Evolutionary conservation across 2,888 invertebrate genomes (phyloP), one percentile per base, ranked within the genome.

Genomic region (Drosophila trichaetosa): DNA sequence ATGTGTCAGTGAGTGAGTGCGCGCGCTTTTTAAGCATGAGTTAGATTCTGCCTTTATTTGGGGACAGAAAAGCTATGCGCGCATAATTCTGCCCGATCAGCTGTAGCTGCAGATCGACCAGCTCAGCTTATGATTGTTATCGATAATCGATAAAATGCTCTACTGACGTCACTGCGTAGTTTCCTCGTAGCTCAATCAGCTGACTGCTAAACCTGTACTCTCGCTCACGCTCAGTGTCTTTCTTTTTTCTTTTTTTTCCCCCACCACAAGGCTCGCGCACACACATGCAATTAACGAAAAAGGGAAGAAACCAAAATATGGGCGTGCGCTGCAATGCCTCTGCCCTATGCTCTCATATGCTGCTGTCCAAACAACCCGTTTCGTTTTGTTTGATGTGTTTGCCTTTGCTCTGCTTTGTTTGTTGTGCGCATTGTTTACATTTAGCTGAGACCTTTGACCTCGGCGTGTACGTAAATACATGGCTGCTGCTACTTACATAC

Each of bases 391-490:
- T 46, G 29, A 21, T 18, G 34, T 24, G 53, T 24, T 53, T 34
- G 53, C 24, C 24, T 53, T 34, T 53, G 24, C 53, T 34, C 18
- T 11, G 54, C 34, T 16, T 29, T 58, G 69, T 54, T 68, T 73
- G 68, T 68, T 76, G 68, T 40, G 46, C 56, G 49, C 49, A 56
- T 56, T 68, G 69, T 64, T 69, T 69, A 68, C 74, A 27, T 68
- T 53, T 66, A 59, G 60, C 60, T 34, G 38, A 75, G 84, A 89
- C 74, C 89, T 85, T 85, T 85, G 84, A 85, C 89, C 84, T 81
- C 87, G 49, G 62, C 52, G 69, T 49, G 63, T 65, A 52, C 62
- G 51, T 46, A 62, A 56, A 68, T 24, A 67, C 7, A 21, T 8
- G 16, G 4, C 21, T 40, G 24, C 21, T 46, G 10, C 29, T 36